Conservation (phyloP, 2,888 invertebrate genomes). For the Sarcophaga caerulescens region DNA sequence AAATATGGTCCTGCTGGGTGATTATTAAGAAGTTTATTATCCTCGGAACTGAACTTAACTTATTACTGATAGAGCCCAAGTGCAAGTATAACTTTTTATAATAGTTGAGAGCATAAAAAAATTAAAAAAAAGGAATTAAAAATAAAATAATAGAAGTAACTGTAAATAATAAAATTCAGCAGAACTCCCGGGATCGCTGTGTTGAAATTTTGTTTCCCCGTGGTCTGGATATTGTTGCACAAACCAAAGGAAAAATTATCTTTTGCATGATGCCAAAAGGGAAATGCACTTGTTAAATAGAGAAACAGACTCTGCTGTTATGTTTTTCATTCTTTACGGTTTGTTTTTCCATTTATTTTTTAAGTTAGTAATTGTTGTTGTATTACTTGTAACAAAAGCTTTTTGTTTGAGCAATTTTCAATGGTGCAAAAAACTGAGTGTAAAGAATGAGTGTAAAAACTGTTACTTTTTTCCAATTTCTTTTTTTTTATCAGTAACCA, state of each 20-base stretch:
- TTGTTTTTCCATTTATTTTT: neutral
- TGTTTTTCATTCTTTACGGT: neutral
- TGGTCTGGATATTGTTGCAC: constrained; percentile 18
- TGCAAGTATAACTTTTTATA: neutral
- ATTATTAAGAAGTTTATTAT: neutral
- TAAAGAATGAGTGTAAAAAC: constrained; percentile 13
- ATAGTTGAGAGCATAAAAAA: constrained; percentile 1
- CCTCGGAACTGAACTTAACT: neutral
- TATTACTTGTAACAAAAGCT: constrained; percentile 43
- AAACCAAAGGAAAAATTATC: constrained; percentile 51
- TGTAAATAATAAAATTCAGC: neutral
- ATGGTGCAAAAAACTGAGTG: constrained; percentile 33
- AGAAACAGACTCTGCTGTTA: constrained; percentile 26
- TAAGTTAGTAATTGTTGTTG: constrained; percentile 10
- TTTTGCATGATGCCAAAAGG: constrained; percentile 59
- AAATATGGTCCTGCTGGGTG: neutral
- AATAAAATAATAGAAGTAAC: neutral
- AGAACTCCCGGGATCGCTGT: neutral
- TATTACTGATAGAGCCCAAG: neutral
- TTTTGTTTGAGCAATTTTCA: constrained; percentile 57
- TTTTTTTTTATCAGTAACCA: constrained; percentile 43
- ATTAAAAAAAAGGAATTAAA: constrained; percentile 17
- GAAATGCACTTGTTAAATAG: constrained; percentile 63
- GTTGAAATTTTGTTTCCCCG: neutral
- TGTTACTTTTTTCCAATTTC: neutral